Conservation (phyloP, 2,113 vertebrate species). For the Sturnus vulgaris region DNA sequence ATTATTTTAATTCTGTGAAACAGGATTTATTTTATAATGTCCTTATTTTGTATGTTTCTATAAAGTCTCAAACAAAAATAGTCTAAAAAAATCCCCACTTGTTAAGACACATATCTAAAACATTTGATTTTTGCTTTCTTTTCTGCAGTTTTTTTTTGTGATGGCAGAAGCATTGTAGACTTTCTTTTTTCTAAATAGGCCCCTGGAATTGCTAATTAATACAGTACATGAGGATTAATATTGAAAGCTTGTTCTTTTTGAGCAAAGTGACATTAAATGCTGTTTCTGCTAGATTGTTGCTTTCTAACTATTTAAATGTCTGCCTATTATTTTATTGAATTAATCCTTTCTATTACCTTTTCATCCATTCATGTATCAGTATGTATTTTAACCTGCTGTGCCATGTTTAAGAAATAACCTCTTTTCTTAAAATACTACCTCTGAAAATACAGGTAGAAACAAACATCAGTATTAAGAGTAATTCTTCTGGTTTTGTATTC, state of each 20-base stretch:
- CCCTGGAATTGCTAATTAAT: background rate
- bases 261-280: background rate
- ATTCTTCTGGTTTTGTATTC: background rate
- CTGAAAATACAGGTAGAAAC: background rate
- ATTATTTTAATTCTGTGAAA: background rate
- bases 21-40: background rate
- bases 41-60: background rate
- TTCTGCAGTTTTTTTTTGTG: background rate
- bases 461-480: background rate
- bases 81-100: accelerated
- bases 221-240: background rate
- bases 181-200: background rate
- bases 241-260: background rate
- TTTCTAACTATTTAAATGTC: background rate
- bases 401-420: background rate
- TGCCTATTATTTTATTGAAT: background rate
- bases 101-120: background rate
- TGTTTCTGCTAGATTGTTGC: background rate
- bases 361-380: background rate
- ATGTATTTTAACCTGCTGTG: background rate
- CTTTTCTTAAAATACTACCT: background rate
- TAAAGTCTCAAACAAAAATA: background rate
- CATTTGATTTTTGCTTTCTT: background rate
- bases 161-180: background rate
- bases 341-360: background rate